These are phyloP conservation scores for Sclerurus mexicanus DNA, from an alignment of 2,113 vertebrate genomes.

Conservation along the genomic window DNA sequence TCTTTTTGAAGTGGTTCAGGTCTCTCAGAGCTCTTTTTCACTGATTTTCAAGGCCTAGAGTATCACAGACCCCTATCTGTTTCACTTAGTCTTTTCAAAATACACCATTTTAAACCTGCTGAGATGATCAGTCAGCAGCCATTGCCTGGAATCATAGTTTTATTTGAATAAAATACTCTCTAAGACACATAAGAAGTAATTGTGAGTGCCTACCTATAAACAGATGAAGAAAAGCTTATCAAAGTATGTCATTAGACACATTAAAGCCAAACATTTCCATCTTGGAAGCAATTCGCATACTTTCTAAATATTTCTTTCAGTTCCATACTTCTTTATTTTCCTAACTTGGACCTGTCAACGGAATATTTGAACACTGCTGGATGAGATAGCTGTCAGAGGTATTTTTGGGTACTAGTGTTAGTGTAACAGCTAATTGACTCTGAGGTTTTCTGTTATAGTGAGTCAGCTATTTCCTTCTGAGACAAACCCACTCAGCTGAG, in stretches of 20 bases:
- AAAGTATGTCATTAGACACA: background rate
- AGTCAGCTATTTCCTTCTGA: background rate
- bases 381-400: background rate
- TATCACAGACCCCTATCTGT: background rate
- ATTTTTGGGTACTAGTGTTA: background rate
- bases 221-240: background rate
- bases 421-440: background rate
- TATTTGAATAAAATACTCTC: background rate
- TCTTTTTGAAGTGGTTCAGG: background rate
- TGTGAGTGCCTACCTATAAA: background rate
- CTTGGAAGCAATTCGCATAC: background rate
- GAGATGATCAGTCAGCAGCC: background rate
- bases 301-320: background rate
- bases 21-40: background rate
- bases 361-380: background rate
- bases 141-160: background rate
- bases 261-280: background rate
- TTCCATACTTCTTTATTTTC: background rate
- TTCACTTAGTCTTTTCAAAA: background rate
- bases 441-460: background rate
- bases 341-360: background rate
- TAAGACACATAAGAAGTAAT: background rate
- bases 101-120: background rate
- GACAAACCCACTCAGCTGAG: background rate
- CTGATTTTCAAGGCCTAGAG: background rate